Base-by-base conservation (phyloP, 2,888 invertebrate genomes). In the Morpho helenor region DNA sequence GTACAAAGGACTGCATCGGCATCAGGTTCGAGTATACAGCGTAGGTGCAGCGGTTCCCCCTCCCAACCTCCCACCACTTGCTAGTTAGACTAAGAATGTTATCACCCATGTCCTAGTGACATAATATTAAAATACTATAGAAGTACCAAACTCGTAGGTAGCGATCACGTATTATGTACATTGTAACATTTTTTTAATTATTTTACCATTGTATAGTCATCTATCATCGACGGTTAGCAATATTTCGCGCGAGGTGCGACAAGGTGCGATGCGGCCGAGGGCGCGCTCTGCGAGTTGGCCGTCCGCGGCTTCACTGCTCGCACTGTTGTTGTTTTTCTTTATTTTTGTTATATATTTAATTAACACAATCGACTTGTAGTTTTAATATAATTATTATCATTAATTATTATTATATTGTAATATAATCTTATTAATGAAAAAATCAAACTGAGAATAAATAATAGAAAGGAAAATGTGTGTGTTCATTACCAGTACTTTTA, bases 361-460 rank as follows among this genome's bases (percentile, higher is more conserved):
- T 84, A 85, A 87, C 84, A 88, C 90, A 85, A 86, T 84, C 87
- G 84, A 88, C 88, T 87, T 88, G 84, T 90, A 90, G 89, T 87
- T 87, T 86, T 88, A 55, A 55, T 84, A 83, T 87, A 86, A 88
- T 87, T 88, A 90, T 90, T 90, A 89, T 87, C 86, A 87, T 88
- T 87, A 88, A 89, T 86, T 86, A 82, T 86, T 86, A 82, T 81
- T 83, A 86, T 90, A 90, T 89, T 90, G 90, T 90, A 90, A 88
- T 88, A 90, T 90, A 90, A 90, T 90, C 90, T 87, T 89, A 90
- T 89, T 90, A 88, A 89, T 87, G 86, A 90, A 88, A 85, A 87
- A 90, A 88, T 88, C 86, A 88, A 90, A 87, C 86, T 16, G 16
- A 86, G 85, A 90, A 85, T 87, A 87, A 87, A 85, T 84, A 87